phyloP scores from a whole-genome alignment of 2,888 invertebrate genomes.

The Pseudococcus jackbeardsleyi region DNA sequence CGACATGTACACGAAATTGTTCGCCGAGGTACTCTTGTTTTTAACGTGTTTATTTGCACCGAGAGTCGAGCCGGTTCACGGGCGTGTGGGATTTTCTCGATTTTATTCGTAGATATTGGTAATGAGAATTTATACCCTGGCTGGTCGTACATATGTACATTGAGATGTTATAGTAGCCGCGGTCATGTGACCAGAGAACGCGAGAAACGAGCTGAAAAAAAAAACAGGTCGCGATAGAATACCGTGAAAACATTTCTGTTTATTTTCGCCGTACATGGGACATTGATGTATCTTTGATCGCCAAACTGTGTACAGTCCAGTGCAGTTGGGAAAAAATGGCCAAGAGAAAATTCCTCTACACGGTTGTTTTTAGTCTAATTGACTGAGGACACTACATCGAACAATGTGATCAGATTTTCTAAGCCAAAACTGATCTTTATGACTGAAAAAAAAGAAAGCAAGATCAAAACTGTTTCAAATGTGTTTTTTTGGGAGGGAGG shows the following conservation, averaged over 20 bases:
- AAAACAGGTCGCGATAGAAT: background rate
- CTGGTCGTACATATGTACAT: background rate
- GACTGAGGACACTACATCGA: too few relatives aligned
- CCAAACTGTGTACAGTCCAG: too few relatives aligned
- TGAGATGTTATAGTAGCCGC: slow-evolving; percentile 22
- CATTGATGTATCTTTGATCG: background rate
- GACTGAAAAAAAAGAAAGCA: too few relatives aligned
- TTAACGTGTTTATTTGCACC: slow-evolving; percentile 18
- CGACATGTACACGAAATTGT: slow-evolving; percentile 41
- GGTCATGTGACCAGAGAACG: background rate
- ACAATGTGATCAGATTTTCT: too few relatives aligned
- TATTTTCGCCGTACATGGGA: background rate
- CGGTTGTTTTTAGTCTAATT: too few relatives aligned
- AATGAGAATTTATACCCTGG: slow-evolving; percentile 35
- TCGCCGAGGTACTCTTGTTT: background rate
- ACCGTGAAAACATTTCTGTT: background rate
- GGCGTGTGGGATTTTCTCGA: slow-evolving; percentile 44
- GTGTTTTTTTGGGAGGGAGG: too few relatives aligned
- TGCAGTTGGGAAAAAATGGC: too few relatives aligned
- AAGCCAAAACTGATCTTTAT: too few relatives aligned
- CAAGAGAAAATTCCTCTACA: too few relatives aligned
- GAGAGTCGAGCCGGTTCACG: background rate
- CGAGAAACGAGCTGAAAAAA: background rate
- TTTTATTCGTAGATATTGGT: slow-evolving; percentile 44
- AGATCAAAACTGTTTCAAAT: too few relatives aligned